Base-by-base conservation (phyloP, 2,888 invertebrate species). In the Erpobdella octoculata region DNA sequence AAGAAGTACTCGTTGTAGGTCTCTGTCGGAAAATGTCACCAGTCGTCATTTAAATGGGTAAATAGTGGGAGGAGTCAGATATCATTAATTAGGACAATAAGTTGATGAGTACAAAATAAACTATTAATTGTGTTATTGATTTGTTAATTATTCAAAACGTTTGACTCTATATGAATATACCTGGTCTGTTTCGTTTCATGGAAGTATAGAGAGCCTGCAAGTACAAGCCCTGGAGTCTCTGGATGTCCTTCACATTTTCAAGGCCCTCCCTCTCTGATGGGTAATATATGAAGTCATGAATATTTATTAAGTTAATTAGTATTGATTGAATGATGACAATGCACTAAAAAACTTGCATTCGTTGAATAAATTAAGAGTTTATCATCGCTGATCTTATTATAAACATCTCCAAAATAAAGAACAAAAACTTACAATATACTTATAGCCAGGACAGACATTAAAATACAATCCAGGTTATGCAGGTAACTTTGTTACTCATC, bases 141-240 rank as follows among this genome's bases (percentile, higher is more conserved):
- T n/a, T 35, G 35, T 65, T 18, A n/a, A 62, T 2, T 28, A 62
- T 31, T 62, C 1, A 5, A 6, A 66, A 18, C n/a, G 6, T 41
- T 73, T 72, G 12, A 36, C 38, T n/a, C 58, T 75, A 28, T 28
- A 46, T 31, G 28, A 2, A 68, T 71, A 68, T 25, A 71, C 74
- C 72, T 76, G 76, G 73, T 65, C 80, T 78, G 41, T 77, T 76
- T 25, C 75, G 75, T 71, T 76, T 78, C 78, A 83, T 78, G 68
- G 79, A 71, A 6, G 74, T 69, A 65, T 78, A 80, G 2, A 83
- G 75, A 9, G 81, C 78, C 76, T 82, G 82, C 62, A 79, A 74
- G 73, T 80, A 80, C 46, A 83, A 75, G 4, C 78, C 76, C 74
- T 80, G 79, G 35, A 83, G 77, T 70, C 80, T 81, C 48, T 75